These are phyloP conservation scores for Onychostoma macrolepis DNA, from an alignment of 2,113 vertebrate species.

Conservation along the genomic window DNA sequence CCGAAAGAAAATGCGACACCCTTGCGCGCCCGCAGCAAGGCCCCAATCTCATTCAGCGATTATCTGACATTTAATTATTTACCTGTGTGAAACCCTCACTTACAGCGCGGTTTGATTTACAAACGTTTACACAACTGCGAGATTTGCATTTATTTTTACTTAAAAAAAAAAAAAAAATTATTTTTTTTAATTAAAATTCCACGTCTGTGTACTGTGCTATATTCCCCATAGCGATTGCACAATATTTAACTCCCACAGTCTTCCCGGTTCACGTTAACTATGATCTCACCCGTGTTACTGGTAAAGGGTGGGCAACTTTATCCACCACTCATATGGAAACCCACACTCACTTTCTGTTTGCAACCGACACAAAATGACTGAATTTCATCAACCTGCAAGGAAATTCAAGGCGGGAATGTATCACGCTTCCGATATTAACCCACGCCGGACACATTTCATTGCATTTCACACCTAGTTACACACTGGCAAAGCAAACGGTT, in stretches of 20 bases:
- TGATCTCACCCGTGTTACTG: slow-evolving; percentile 68
- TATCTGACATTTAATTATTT: not conserved
- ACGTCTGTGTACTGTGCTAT: not conserved
- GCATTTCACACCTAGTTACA: not conserved
- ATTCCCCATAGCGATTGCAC: slow-evolving; percentile 62
- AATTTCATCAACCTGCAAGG: not conserved
- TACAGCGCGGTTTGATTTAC: not conserved
- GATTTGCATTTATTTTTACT: not conserved
- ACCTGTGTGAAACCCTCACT: slow-evolving; percentile 25
- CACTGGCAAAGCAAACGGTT: not conserved
- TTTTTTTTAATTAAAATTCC: no score
- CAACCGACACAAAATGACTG: not conserved
- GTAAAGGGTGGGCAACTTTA: slow-evolving; percentile 46
- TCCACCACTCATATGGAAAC: slow-evolving; percentile 23
- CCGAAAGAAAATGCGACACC: slow-evolving; percentile 71
- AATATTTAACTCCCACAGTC: slow-evolving; percentile 64
- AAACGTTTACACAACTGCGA: not conserved
- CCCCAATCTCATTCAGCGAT: slow-evolving; percentile 48
- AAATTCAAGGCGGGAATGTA: not conserved
- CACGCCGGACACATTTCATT: not conserved
- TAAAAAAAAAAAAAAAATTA: no score
- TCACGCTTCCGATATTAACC: not conserved
- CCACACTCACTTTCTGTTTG: not conserved
- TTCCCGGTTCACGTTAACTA: slow-evolving; percentile 66
- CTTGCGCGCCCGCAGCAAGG: slow-evolving; percentile 47